Base-by-base conservation (phyloP, 2,797 vertebrate species). In the Brachyalestes nurse region DNA sequence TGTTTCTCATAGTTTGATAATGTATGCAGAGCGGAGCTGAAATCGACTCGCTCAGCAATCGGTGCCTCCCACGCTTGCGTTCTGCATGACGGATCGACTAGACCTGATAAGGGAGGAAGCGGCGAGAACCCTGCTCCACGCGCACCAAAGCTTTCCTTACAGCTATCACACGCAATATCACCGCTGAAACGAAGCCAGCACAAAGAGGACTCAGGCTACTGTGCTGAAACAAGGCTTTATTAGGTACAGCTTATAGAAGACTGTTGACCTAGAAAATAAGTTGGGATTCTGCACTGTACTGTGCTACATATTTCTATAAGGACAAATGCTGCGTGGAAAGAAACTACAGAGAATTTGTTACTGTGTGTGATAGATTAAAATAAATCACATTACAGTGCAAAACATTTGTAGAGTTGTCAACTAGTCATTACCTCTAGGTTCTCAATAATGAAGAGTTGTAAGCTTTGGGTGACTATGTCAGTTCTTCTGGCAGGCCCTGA, bases 1-100 rank as follows among this genome's bases (percentile, higher is more conserved):
- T 78, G 78, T 79, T 83, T 85, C 82, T 77, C 79, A 70, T 82
- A 75, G 83, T 82, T 80, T 81, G 79, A 83, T 80, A 82, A 86
- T 82, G 64, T 69, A 61, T 77, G 58, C 53, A 61, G 65, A 74
- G 66, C 28, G 4, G 6, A 47, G 58, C 57, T 80, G 77, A 78
- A 84, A 86, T 83, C 53, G 58, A 86, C 74, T 64, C 51, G 66
- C 78, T 80, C 61, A 70, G 65, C 67, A 81, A 77, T 82, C 61
- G 77, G 83, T 57, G 58, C 77, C 82, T 75, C 81, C 81, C 64
- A 85, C 66, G 71, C 81, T 75, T 51, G 51, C 28, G 38, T 76
- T 82, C 60, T 57, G 66, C 62, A 58, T 73, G 76, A 84, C 49
- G 57, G 79, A 87, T 88, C 85, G 81, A 81, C 78, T 79, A 21